These are phyloP conservation scores for Oreonectes daqikongensis DNA, from an alignment of 2,797 vertebrate species.

Conservation along the genomic window DNA sequence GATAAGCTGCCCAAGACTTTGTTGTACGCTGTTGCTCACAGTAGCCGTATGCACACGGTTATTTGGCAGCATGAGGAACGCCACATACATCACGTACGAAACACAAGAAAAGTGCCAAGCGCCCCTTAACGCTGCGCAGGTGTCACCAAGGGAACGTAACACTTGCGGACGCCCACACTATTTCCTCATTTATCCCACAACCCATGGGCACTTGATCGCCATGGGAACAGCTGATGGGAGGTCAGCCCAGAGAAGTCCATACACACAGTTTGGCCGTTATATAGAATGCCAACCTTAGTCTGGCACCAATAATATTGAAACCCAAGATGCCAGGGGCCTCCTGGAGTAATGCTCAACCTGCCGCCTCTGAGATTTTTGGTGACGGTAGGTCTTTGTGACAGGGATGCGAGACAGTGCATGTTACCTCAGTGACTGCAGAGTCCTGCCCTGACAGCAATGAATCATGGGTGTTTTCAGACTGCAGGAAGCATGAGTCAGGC, in stretches of 20 bases:
- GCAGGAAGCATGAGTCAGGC: conserved; percentile 30
- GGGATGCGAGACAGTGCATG: conserved; percentile 17
- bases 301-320: neutral
- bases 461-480: conserved; percentile 39
- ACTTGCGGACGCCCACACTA: conserved; percentile 31
- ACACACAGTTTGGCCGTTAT: neutral
- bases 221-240: conserved; percentile 32
- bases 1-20: conserved; percentile 7
- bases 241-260: neutral
- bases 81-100: conserved; percentile 1
- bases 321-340: conserved; percentile 4
- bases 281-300: neutral
- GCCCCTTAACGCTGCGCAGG: conserved; percentile 16
- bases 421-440: conserved; percentile 15
- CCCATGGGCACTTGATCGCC: neutral
- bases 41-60: neutral
- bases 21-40: conserved; percentile 17
- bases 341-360: conserved; percentile 19
- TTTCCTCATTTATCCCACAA: conserved; percentile 24
- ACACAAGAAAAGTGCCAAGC: conserved; percentile 13
- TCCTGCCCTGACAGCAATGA: conserved; percentile 38
- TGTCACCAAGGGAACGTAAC: conserved; percentile 33
- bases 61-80: conserved; percentile 28
- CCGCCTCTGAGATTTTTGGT: conserved; percentile 6
- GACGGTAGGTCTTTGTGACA: conserved; percentile 41